These are phyloP conservation scores for Geotria australis DNA, from an alignment of 2,797 vertebrate genomes.

Conservation along the genomic window DNA sequence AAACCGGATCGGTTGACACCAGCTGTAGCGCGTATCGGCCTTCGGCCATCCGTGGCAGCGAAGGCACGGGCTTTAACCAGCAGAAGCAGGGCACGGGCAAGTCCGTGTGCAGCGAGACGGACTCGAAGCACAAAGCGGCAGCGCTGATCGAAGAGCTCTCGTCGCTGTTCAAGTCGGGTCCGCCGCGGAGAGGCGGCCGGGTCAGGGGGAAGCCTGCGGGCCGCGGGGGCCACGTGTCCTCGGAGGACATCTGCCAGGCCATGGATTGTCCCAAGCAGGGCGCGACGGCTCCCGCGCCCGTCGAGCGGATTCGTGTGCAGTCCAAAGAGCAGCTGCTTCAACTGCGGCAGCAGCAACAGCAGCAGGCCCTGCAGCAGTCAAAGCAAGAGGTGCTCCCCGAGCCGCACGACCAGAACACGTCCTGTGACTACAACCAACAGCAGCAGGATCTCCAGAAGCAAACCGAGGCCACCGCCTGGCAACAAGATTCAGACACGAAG, in stretches of 20 bases:
- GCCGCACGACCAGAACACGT: too few relatives aligned
- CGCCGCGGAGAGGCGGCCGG: background rate
- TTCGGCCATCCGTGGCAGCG: too few relatives aligned
- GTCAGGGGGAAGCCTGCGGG: too few relatives aligned
- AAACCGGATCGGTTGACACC: background rate
- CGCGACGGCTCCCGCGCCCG: background rate
- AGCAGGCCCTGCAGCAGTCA: conserved; percentile 1
- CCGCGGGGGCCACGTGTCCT: too few relatives aligned
- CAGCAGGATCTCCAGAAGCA: too few relatives aligned
- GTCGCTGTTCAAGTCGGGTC: conserved; percentile 52
- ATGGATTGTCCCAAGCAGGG: too few relatives aligned
- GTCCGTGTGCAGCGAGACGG: background rate
- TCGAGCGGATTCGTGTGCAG: conserved; percentile 8
- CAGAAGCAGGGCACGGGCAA: background rate
- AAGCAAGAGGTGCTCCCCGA: too few relatives aligned
- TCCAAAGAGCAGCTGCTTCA: conserved; percentile 5
- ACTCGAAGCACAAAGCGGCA: conserved; percentile 19
- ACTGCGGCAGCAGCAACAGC: conserved; percentile 5
- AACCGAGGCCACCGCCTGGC: too few relatives aligned
- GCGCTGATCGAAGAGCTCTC: conserved; percentile 80
- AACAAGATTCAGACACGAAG: too few relatives aligned
- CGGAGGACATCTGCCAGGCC: too few relatives aligned
- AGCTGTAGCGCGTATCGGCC: background rate
- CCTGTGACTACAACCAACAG: too few relatives aligned
- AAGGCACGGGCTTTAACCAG: background rate